Evolutionary conservation across 2,797 vertebrate genomes (phyloP), one percentile per base, ranked within the genome.

Genomic region (Kryptopterus vitreolus): DNA sequence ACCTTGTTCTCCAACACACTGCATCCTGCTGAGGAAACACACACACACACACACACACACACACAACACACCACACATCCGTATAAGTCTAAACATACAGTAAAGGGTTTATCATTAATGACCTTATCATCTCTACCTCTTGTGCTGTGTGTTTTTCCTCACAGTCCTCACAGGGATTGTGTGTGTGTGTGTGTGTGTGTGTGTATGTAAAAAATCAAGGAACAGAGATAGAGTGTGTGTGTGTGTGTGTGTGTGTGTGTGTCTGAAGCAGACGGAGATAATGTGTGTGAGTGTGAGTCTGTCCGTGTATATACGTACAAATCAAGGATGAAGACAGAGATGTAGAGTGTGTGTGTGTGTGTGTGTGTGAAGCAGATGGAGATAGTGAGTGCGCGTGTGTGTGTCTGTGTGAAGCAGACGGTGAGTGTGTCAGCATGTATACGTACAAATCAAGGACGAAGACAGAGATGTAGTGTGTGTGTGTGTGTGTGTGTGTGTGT

Each of bases 1-100:
- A 85, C 96, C 96, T 87, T 98, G 95, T 43, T 98, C 96, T 59
- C 96, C 96, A 70, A 98, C 94, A 20, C 94, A 95, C 85, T 96
- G 96, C 86, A 95, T 93, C 83, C 96, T 96, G 85, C 91, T 92
- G 90, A 89, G 88, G 29, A 88, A 52, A 82, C 3, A 66, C 83
- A 57, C 80, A 48, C 31, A 70, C 71, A 33, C 57, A 46, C 58
- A 65, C 78, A 80, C n/a, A 66, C 58, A 79, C 9, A 59, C 46
- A 35, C 43, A 69, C 24, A 29, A 61, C 58, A 58, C 22, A 61
- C 59, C 26, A 22, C 20, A 65, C 20, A 65, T 33, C 22, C 62
- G 20, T 50, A 29, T 20, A 52, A 52, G 48, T 18, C 29, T n/a
- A 72, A 53, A 72, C 29, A 72, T 15, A 72, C 48, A 71, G 69